Percentiles rank a stretch among this genome's conserved stretches.
These are phyloP conservation scores for Parnassius orleans DNA, from an alignment of 2,888 invertebrate genomes.

Conservation along the genomic window DNA sequence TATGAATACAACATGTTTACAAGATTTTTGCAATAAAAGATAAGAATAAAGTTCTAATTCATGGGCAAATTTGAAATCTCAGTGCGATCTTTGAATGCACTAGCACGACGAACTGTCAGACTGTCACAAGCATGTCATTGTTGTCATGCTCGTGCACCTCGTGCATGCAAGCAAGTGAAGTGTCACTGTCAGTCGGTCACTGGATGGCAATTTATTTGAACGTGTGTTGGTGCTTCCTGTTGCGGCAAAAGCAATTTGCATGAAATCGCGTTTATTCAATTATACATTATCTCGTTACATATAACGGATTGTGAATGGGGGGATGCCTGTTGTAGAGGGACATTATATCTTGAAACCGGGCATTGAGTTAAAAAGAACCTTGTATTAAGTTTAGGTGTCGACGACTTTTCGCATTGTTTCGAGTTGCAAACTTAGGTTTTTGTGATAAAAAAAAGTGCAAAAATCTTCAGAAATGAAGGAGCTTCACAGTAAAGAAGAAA, in stretches of 20 bases:
- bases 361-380: slow-evolving; percentile 39
- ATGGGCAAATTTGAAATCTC: slow-evolving; percentile 42
- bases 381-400: slow-evolving; percentile 18
- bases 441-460: slow-evolving; percentile 45
- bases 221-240: slow-evolving; percentile 53
- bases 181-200: slow-evolving; percentile 53
- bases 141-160: slow-evolving; percentile 1
- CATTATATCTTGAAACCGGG: slow-evolving; percentile 48
- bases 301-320: slow-evolving; percentile 53
- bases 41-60: slow-evolving; percentile 59
- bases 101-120: slow-evolving; percentile 48
- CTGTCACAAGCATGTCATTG: slow-evolving; percentile 22
- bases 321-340: slow-evolving; percentile 53
- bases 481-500: slow-evolving; percentile 61
- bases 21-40: slow-evolving; percentile 28
- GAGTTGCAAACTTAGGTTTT: slow-evolving; percentile 47
- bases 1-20: slow-evolving; percentile 4
- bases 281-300: slow-evolving; percentile 64
- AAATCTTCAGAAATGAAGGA: slow-evolving; percentile 60
- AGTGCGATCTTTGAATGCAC: slow-evolving; percentile 46
- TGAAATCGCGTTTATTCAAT: slow-evolving; percentile 73
- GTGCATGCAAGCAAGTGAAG: slow-evolving; percentile 10
- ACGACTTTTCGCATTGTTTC: slow-evolving; percentile 51
- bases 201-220: slow-evolving; percentile 59
- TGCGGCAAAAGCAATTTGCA: slow-evolving; percentile 64